Evolutionary conservation across 2,797 vertebrate genomes (phyloP).

Genomic region (Lacerta agilis): DNA sequence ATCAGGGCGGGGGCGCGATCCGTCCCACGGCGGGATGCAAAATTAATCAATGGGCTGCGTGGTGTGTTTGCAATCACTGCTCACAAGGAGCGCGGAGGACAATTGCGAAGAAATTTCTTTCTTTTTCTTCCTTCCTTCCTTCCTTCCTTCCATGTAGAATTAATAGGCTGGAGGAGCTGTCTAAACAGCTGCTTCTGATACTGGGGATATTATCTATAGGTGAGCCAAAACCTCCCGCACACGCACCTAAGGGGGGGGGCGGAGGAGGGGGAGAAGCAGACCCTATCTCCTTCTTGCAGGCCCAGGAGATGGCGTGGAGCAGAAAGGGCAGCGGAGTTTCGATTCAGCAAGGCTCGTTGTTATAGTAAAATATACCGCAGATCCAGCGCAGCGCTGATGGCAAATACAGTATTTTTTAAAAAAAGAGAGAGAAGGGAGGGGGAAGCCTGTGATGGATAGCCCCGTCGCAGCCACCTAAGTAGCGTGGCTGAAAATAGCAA

Average conservation of each 20-base stretch:
- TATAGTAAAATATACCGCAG: neutral
- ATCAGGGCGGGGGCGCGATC: neutral
- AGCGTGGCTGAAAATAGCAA: slow-evolving; percentile 24
- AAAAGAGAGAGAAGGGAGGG: neutral
- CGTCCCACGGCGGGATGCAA: neutral
- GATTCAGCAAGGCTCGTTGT: neutral
- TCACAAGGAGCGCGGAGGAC: neutral
- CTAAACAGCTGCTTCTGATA: slow-evolving; percentile 46
- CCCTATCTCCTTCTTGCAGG: slow-evolving; percentile 34
- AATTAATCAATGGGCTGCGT: neutral
- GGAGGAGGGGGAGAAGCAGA: neutral
- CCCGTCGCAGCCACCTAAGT: neutral
- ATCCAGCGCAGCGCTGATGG: rapidly evolving
- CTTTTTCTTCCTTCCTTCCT: no score
- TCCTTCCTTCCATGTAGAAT: slow-evolving; percentile 5
- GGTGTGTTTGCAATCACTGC: neutral
- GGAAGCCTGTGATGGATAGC: neutral
- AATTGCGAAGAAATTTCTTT: slow-evolving; percentile 3
- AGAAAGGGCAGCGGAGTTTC: neutral
- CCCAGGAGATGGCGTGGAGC: rapidly evolving
- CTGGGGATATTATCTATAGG: slow-evolving; percentile 15
- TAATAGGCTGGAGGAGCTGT: slow-evolving; percentile 28
- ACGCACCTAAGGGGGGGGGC: neutral
- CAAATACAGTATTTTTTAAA: neutral
- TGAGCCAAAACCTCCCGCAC: neutral